Evolutionary conservation across 2,797 vertebrate genomes (phyloP).

Genomic region (Spheniscus humboldti): DNA sequence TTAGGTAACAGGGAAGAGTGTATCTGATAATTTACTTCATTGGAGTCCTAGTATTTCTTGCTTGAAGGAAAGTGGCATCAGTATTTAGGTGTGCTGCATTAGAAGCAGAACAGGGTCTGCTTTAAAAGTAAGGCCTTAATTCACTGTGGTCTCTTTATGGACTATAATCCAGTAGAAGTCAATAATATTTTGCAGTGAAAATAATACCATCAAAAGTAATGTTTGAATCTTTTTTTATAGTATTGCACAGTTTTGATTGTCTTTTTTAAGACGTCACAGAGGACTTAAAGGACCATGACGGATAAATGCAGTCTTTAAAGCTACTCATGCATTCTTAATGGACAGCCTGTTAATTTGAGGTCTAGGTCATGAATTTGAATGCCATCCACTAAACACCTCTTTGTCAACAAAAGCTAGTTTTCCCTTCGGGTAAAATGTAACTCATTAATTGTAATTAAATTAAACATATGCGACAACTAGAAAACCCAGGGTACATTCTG

Average conservation of each 20-base stretch:
- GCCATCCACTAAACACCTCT: slow-evolving; percentile 74
- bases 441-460: slow-evolving; percentile 82
- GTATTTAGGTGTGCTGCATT: neutral
- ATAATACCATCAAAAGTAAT: neutral
- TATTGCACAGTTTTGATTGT: slow-evolving; percentile 12
- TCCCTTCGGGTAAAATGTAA: slow-evolving; percentile 75
- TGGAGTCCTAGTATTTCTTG: neutral
- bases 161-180: neutral
- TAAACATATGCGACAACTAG: slow-evolving; percentile 74
- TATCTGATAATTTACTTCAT: neutral
- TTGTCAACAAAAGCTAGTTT: slow-evolving; percentile 73
- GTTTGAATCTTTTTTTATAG: neutral
- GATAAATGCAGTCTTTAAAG: slow-evolving; percentile 74
- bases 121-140: neutral
- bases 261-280: slow-evolving; percentile 57
- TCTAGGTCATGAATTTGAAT: slow-evolving; percentile 80
- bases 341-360: slow-evolving; percentile 77
- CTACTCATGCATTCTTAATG: slow-evolving; percentile 79
- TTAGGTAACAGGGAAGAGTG: neutral
- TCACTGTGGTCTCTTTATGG: neutral
- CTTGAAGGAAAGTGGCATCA: neutral
- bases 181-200: slow-evolving; percentile 9
- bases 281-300: slow-evolving; percentile 63
- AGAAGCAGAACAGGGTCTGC: neutral
- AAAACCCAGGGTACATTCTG: slow-evolving; percentile 65